Percentiles rank a stretch among this genome's conserved stretches.
phyloP scores from a whole-genome alignment of 2,888 invertebrate species.

The Pandemis corylana region DNA sequence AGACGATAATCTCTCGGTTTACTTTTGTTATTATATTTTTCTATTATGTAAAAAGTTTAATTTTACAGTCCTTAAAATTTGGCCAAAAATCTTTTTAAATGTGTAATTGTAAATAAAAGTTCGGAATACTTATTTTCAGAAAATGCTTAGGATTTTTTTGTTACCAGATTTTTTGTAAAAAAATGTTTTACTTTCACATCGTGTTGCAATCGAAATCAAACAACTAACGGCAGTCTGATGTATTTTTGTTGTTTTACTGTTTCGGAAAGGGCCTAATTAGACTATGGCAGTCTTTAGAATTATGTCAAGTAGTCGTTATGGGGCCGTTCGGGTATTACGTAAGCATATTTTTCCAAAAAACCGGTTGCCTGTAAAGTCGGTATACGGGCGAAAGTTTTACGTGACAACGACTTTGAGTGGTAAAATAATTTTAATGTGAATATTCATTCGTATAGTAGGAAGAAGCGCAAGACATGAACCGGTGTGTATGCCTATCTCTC shows the following conservation, averaged over 20 bases:
- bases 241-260: not conserved
- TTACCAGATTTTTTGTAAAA: not conserved
- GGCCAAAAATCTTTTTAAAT: not conserved
- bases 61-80: conserved; percentile 20
- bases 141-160: not conserved
- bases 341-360: too few relatives aligned
- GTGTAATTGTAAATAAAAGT: conserved; percentile 6
- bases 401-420: too few relatives aligned
- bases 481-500: too few relatives aligned
- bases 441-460: too few relatives aligned
- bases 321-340: too few relatives aligned
- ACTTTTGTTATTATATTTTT: conserved; percentile 52
- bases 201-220: not conserved
- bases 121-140: not conserved
- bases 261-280: not conserved
- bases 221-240: not conserved
- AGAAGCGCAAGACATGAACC: too few relatives aligned
- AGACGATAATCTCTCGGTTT: conserved; percentile 76
- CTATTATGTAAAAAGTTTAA: conserved; percentile 45
- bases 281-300: too few relatives aligned
- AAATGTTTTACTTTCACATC: not conserved
- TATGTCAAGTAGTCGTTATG: too few relatives aligned
- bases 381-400: too few relatives aligned
- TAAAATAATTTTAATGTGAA: too few relatives aligned
- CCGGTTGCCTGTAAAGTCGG: too few relatives aligned